A percentile compares a stretch with the other conserved stretches of the same genome.
These are phyloP conservation scores for Hippocampus comes DNA, from an alignment of 2,113 vertebrate genomes.

Conservation along the genomic window DNA sequence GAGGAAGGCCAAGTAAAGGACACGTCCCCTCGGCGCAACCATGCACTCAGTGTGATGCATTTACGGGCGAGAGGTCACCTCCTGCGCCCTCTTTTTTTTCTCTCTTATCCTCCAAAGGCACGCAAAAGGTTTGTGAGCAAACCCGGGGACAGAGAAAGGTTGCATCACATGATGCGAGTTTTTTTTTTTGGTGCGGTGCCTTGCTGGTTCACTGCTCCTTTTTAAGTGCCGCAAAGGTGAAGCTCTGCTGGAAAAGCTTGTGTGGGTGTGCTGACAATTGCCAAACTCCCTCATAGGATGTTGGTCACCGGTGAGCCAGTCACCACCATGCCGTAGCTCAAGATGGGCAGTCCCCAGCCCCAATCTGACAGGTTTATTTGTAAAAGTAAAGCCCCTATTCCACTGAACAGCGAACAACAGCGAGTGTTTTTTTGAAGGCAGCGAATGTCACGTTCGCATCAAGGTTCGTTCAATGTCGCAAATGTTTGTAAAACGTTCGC, in stretches of 20 bases:
- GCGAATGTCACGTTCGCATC: too few relatives aligned
- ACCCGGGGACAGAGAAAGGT: slow-evolving; percentile 26
- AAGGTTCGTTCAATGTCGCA: too few relatives aligned
- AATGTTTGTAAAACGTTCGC: too few relatives aligned
- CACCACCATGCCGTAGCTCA: background rate
- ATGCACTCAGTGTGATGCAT: slow-evolving; percentile 21
- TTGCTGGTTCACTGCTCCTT: slow-evolving; percentile 26
- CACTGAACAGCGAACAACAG: too few relatives aligned
- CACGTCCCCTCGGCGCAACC: background rate
- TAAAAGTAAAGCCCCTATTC: too few relatives aligned
- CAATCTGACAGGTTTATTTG: background rate
- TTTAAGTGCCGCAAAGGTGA: slow-evolving; percentile 27
- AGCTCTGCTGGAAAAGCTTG: slow-evolving; percentile 29
- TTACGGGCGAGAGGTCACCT: slow-evolving; percentile 40
- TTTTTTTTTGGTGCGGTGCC: slow-evolving; percentile 17
- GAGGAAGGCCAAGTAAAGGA: slow-evolving; percentile 7
- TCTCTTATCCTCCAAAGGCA: slow-evolving; percentile 17
- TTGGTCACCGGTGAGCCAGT: slow-evolving; percentile 25
- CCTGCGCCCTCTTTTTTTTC: background rate
- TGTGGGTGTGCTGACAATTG: slow-evolving; percentile 20
- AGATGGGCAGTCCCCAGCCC: background rate
- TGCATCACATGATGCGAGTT: slow-evolving; percentile 19
- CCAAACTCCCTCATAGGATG: slow-evolving; percentile 22
- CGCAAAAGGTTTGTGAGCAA: slow-evolving; percentile 30
- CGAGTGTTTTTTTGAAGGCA: too few relatives aligned